Evolutionary conservation across 2,888 invertebrate species (phyloP).

Genomic region (Ethmia dodecea): DNA sequence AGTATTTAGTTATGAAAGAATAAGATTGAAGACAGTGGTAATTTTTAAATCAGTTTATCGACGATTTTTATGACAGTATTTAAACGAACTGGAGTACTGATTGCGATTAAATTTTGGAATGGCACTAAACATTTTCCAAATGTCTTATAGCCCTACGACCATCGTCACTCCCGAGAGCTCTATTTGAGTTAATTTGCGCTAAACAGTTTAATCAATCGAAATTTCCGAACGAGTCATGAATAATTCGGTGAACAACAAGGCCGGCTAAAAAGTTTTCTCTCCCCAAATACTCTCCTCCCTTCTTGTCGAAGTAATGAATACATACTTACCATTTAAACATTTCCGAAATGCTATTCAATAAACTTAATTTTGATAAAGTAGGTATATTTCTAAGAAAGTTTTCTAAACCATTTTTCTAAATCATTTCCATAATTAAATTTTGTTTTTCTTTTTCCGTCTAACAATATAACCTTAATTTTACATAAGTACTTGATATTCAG

Average conservation of each 20-base stretch:
- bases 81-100: no score
- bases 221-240: slow-evolving; percentile 53
- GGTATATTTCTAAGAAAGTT: slow-evolving; percentile 9
- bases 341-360: slow-evolving; percentile 40
- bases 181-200: slow-evolving; percentile 39
- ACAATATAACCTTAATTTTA: neutral
- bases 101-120: no score
- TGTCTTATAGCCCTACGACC: no score
- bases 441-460: neutral
- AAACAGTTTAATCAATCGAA: slow-evolving; percentile 60
- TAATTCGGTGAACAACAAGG: slow-evolving; percentile 47
- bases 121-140: no score
- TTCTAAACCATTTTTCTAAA: no score
- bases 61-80: no score
- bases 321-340: slow-evolving; percentile 36
- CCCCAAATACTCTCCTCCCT: slow-evolving; percentile 19
- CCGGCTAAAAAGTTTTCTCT: slow-evolving; percentile 32
- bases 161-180: neutral
- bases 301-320: slow-evolving; percentile 32
- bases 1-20: no score
- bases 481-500: neutral
- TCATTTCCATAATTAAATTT: neutral
- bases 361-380: slow-evolving; percentile 46
- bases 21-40: no score
- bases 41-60: no score